These are phyloP conservation scores for Mycteria americana DNA, from an alignment of 2,797 vertebrate genomes.

Conservation along the genomic window DNA sequence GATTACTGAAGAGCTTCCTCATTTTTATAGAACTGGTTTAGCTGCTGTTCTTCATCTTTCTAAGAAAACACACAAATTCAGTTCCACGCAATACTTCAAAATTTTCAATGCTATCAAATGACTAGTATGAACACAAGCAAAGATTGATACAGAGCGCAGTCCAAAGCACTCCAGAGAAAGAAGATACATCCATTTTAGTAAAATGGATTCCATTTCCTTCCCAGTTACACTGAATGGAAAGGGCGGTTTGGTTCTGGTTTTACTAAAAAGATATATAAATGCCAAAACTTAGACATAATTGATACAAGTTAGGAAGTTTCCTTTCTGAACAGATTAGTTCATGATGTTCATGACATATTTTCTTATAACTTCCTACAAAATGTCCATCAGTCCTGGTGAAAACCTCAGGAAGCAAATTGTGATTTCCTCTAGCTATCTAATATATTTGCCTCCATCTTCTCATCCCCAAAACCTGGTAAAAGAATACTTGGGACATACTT, in stretches of 20 bases:
- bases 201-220: neutral
- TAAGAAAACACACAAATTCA: neutral
- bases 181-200: neutral
- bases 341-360: neutral
- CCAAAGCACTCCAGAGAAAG: neutral
- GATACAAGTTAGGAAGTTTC: neutral
- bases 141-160: neutral
- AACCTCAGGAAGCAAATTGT: neutral
- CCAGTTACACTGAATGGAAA: neutral
- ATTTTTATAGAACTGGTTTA: neutral
- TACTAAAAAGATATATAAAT: neutral
- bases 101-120: neutral
- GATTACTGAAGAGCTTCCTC: neutral
- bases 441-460: neutral
- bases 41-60: neutral
- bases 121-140: neutral
- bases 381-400: neutral
- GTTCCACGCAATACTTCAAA: neutral
- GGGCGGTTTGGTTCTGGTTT: neutral
- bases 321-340: neutral
- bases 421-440: neutral
- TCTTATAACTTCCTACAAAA: neutral
- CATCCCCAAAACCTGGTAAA: neutral
- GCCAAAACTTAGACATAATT: neutral
- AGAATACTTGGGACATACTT: neutral